phyloP scores from a whole-genome alignment of 2,113 vertebrate genomes.

The Dicerorhinus sumatrensis region DNA sequence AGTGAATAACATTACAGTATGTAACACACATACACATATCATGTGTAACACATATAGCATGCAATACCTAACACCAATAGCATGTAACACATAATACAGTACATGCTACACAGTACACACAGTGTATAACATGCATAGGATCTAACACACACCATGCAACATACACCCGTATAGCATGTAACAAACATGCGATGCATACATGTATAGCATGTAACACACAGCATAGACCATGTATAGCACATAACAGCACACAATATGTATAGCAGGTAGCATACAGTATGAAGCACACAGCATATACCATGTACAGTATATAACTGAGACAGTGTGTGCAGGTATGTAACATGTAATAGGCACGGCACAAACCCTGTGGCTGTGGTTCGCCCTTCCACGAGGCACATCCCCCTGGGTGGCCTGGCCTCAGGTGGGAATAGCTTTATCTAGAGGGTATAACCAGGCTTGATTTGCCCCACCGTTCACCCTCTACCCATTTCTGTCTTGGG shows the following conservation, averaged over 20 bases:
- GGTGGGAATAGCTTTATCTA: neutral
- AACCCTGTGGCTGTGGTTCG: no score
- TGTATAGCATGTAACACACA: neutral
- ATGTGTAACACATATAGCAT: neutral
- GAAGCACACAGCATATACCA: neutral
- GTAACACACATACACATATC: neutral
- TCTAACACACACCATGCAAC: neutral
- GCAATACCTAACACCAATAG: neutral
- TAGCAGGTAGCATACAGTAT: neutral
- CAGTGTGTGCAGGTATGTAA: accelerated
- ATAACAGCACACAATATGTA: neutral
- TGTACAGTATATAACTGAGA: no score
- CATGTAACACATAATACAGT: neutral
- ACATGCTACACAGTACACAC: neutral
- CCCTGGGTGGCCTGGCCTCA: neutral
- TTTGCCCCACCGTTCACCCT: neutral
- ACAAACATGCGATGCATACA: no score
- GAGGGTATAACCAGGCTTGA: neutral
- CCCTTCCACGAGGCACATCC: neutral
- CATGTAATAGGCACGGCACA: accelerated
- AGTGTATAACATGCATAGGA: neutral
- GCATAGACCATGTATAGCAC: no score
- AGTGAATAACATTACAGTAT: neutral
- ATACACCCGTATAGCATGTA: neutral
- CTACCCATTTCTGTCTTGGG: neutral